Evolutionary conservation across 2,888 invertebrate genomes (phyloP).

Genomic region (Ctenicera cuprea): DNA sequence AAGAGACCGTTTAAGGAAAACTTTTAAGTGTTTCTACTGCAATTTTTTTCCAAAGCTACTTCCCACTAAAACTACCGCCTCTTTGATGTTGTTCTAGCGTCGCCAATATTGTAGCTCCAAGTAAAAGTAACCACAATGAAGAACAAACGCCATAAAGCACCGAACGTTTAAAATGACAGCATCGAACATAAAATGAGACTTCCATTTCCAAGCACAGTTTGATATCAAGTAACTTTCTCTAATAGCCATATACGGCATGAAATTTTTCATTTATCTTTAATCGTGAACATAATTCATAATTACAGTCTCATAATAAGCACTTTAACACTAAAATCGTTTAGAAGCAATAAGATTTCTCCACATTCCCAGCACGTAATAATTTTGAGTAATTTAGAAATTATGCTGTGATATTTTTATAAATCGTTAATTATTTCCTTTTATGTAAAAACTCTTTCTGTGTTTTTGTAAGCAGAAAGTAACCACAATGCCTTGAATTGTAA

Average conservation of each 20-base stretch:
- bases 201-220: not conserved
- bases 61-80: no score
- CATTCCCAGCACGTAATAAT: not conserved
- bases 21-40: no score
- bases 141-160: not conserved
- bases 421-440: constrained; percentile 1
- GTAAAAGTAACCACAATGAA: constrained; percentile 1
- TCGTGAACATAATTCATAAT: constrained; percentile 21
- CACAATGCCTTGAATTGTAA: constrained; percentile 8
- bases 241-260: constrained; percentile 16
- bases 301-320: not conserved
- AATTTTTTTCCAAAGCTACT: no score
- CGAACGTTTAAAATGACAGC: not conserved
- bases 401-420: not conserved
- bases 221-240: constrained; percentile 12
- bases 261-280: constrained; percentile 20
- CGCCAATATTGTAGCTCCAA: not conserved
- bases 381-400: constrained; percentile 10
- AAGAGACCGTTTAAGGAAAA: no score
- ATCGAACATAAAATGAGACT: not conserved
- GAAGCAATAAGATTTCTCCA: constrained; percentile 21
- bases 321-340: constrained; percentile 20
- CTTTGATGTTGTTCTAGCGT: no score
- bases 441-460: not conserved
- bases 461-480: not conserved